Conservation (phyloP, 2,797 vertebrate genomes). For the Huso huso region DNA sequence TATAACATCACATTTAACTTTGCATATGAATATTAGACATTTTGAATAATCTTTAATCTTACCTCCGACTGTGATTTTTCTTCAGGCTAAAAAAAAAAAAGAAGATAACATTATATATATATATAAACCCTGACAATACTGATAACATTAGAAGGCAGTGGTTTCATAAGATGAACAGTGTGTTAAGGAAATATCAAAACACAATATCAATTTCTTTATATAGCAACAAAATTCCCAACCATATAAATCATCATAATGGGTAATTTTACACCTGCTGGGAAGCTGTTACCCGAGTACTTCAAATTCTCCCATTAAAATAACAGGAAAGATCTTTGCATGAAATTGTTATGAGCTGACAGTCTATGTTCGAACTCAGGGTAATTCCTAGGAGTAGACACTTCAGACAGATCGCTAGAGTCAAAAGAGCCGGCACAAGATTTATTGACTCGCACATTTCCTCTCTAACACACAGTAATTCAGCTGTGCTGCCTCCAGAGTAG, state of each 20-base stretch:
- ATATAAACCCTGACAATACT: no score
- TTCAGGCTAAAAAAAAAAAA: constrained; percentile 69
- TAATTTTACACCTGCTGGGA: constrained; percentile 2
- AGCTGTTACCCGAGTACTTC: neutral
- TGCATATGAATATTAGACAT: no score
- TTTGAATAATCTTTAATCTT: constrained; percentile 35
- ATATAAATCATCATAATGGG: neutral
- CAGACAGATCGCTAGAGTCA: neutral
- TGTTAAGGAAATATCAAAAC: no score
- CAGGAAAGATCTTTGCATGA: constrained; percentile 7
- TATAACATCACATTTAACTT: no score
- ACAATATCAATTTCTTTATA: no score
- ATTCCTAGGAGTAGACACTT: neutral
- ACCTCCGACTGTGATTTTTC: constrained; percentile 98
- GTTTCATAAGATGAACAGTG: no score
- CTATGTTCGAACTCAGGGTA: neutral
- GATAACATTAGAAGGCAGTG: no score
- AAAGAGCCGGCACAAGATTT: neutral
- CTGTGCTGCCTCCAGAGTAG: no score
- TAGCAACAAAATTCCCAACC: neutral
- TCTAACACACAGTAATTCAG: no score
- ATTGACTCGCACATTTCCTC: neutral
- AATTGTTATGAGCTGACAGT: neutral
- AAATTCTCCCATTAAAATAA: constrained; percentile 7
- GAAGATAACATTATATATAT: constrained; percentile 1